Base-by-base conservation (phyloP, 2,888 invertebrate species). In the Unio delphinus region DNA sequence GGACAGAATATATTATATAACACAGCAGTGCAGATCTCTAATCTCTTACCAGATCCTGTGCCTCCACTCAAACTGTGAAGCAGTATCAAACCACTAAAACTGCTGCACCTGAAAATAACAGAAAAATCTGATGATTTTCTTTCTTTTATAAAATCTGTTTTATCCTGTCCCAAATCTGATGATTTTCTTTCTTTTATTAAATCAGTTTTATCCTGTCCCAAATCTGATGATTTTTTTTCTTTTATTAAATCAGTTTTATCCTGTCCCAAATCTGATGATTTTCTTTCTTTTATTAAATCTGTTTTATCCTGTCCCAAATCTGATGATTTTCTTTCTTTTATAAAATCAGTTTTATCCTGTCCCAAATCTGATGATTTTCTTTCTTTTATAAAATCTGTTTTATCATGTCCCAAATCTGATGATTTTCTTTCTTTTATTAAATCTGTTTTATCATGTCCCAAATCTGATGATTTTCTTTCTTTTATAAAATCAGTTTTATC, bases 11-110 rank as follows among this genome's bases (percentile, higher is more conserved):
- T 45, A 15, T 55, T 55, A 45, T 34, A 7, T 30, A 60, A 18
- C 6, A 20, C 18, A 60, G 20, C 23, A 28, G 23, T 30, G 30
- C 26, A 23, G 26, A 26, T n/a, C 23, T 7, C n/a, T 20, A n/a
- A 6, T 45, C 57, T 26, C 74, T 34, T 54, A 84, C 87, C 87
- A 70, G 89, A 88, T 4, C 90, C 90, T 6, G 90, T 90, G 2
- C 90, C 90, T 8, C 90, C 90, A 72, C 86, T 85, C 8, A 89
- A 73, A 75, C 89, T 89, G 81, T 89, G 89, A 64, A 86, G 75
- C 65, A 89, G 61, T 11, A 89, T 73, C 23, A 82, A 73, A 4
- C 89, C 89, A 70, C 76, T 79, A 68, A 82, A 89, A 66, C 75
- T 69, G 68, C 86, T 87, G 81, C 89, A 89, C 64, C 87, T 87